Conservation (phyloP, 2,888 invertebrate genomes). For the Glaucopsyche alexis region DNA sequence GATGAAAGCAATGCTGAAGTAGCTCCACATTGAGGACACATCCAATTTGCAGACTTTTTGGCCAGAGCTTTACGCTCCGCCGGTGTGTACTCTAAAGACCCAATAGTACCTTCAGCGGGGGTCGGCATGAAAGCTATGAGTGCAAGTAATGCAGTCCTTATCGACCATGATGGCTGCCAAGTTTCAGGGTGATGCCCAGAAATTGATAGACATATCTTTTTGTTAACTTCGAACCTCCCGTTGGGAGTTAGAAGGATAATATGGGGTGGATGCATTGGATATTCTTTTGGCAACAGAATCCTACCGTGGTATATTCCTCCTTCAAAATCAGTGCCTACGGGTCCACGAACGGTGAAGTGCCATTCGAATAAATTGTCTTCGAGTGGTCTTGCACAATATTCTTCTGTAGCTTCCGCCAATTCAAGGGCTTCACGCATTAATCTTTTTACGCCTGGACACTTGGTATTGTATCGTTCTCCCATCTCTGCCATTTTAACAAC, state of each 20-base stretch:
- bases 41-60: slow-evolving; percentile 81
- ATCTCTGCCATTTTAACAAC: slow-evolving; percentile 59
- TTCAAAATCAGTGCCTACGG: slow-evolving; percentile 92
- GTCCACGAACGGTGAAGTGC: slow-evolving; percentile 97
- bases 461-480: slow-evolving; percentile 73
- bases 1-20: slow-evolving; percentile 63
- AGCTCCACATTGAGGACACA: slow-evolving; percentile 67
- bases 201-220: slow-evolving; percentile 97
- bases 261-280: slow-evolving; percentile 98
- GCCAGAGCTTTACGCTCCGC: slow-evolving; percentile 91
- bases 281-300: slow-evolving; percentile 94
- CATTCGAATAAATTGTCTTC: slow-evolving; percentile 98
- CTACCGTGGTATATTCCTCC: slow-evolving; percentile 95
- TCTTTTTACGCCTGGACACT: slow-evolving; percentile 91
- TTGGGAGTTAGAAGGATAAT: slow-evolving; percentile 96
- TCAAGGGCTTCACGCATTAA: slow-evolving; percentile 95
- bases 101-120: slow-evolving; percentile 93
- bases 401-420: slow-evolving; percentile 91
- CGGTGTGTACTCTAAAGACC: slow-evolving; percentile 92
- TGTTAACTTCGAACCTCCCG: slow-evolving; percentile 95
- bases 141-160: slow-evolving; percentile 94
- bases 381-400: slow-evolving; percentile 92
- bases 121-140: slow-evolving; percentile 97
- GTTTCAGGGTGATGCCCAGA: slow-evolving; percentile 98
- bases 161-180: slow-evolving; percentile 98